A percentile compares a stretch with the other conserved stretches of the same genome.
These are phyloP conservation scores for Leguminivora glycinivorella DNA, from an alignment of 1,140 invertebrate genomes.

Conservation along the genomic window DNA sequence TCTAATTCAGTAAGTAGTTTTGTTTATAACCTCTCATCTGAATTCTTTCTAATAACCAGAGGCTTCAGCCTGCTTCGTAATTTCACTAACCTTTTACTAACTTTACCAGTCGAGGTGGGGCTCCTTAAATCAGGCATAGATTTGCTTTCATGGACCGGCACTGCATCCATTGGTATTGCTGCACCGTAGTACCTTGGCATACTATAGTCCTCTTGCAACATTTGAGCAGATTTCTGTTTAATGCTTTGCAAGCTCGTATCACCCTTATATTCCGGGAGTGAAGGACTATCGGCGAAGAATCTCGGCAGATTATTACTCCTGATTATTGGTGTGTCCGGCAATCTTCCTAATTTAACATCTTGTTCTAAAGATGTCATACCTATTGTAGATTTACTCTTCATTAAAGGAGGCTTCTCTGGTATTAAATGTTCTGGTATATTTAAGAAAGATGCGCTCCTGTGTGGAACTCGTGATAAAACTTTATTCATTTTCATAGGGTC, in stretches of 20 bases:
- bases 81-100: conserved; percentile 71
- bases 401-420: conserved; percentile 64
- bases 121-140: conserved; percentile 76
- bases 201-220: conserved; percentile 70
- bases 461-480: conserved; percentile 69
- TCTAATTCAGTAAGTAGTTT: neutral
- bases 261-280: conserved; percentile 66
- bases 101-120: conserved; percentile 55
- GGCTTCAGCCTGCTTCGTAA: conserved; percentile 71
- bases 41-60: conserved; percentile 74
- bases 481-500: conserved; percentile 71
- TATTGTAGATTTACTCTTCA: conserved; percentile 69
- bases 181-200: conserved; percentile 76
- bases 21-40: conserved; percentile 60
- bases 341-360: conserved; percentile 66
- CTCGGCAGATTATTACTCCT: conserved; percentile 73
- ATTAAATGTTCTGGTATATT: conserved; percentile 69
- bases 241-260: conserved; percentile 73
- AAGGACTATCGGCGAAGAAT: conserved; percentile 74
- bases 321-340: conserved; percentile 76
- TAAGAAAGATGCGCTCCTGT: conserved; percentile 75
- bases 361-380: conserved; percentile 53
- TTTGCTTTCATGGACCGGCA: conserved; percentile 68
- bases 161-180: conserved; percentile 44
- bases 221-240: conserved; percentile 62